phyloP scores from a whole-genome alignment of 2,113 vertebrate species.

The Antechinus stuartii region DNA sequence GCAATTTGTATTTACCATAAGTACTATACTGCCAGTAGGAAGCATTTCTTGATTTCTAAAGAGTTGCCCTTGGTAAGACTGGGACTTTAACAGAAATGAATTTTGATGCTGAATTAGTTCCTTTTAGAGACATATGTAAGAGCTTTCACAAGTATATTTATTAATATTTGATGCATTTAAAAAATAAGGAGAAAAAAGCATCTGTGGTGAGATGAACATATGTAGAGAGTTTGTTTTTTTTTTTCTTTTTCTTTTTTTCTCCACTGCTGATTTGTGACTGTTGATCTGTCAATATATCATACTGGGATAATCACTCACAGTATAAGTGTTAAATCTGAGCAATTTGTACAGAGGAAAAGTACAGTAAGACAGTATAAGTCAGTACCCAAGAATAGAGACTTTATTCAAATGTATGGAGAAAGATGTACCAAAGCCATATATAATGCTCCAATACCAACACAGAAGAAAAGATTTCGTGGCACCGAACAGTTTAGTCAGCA shows the following conservation, averaged over 20 bases:
- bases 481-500: conserved; percentile 26
- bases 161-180: conserved; percentile 72
- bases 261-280: conserved; percentile 54
- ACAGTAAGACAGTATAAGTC: conserved; percentile 38
- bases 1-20: conserved; percentile 50
- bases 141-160: conserved; percentile 70
- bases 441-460: neutral
- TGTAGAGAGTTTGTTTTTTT: conserved; percentile 39
- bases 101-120: conserved; percentile 57
- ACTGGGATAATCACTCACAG: conserved; percentile 50
- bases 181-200: conserved; percentile 54
- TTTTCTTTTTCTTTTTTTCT: neutral
- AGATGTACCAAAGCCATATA: conserved; percentile 24
- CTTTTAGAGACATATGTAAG: conserved; percentile 62
- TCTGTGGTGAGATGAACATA: conserved; percentile 73
- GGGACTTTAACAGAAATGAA: conserved; percentile 30
- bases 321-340: conserved; percentile 49
- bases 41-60: conserved; percentile 36
- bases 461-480: conserved; percentile 18
- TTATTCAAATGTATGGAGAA: neutral
- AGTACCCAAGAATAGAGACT: conserved; percentile 39
- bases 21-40: neutral
- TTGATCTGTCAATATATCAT: conserved; percentile 58
- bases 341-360: conserved; percentile 54
- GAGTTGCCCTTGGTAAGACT: conserved; percentile 56